Base-by-base conservation (phyloP, 2,797 vertebrate genomes). In the Syngnathus acus region DNA sequence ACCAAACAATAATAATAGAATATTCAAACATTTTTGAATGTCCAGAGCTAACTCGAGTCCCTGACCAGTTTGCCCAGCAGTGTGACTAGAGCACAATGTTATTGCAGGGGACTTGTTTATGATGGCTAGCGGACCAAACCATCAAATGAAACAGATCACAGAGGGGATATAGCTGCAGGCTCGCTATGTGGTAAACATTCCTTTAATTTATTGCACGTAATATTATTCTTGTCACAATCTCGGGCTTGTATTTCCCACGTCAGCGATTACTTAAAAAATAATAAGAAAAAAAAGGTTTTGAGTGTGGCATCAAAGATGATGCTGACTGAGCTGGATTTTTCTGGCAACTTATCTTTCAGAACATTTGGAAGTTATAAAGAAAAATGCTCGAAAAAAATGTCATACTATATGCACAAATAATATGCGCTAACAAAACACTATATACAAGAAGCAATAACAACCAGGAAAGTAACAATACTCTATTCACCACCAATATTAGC, bases 61-160 rank as follows among this genome's bases (percentile, higher is more conserved):
- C 55, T 57, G 54, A 32, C 54, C 55, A 58, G 26, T 58, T 16
- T 16, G 55, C 55, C 55, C 55, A 58, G 32, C 37, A 26, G 26
- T 58, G 55, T 38, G 55, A 58, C 55, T 61, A 42, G 0, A 61
- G 21, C 40, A 23, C 21, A 14, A 11, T 61, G n/a, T 42, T 61
- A 42, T 61, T 61, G n/a, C n/a, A 6, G 23, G 59, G 43, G 39
- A 43, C 59, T 61, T 43, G 17, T 60, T 61, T 61, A 61, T 61
- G 59, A 61, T n/a, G 39, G 19, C n/a, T 42, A 4, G 58, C 3
- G 39, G 39, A 42, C 32, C 55, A 58, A 58, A 37, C 26, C 14
- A 58, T 58, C 26, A 57, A 57, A 57, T 57, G 13, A 57, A 57
- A 57, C 54, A 58, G 55, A 42, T 43, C 59, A 61, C 59, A 61